phyloP scores from a whole-genome alignment of 2,113 vertebrate genomes.

The Climacteris rufus region DNA sequence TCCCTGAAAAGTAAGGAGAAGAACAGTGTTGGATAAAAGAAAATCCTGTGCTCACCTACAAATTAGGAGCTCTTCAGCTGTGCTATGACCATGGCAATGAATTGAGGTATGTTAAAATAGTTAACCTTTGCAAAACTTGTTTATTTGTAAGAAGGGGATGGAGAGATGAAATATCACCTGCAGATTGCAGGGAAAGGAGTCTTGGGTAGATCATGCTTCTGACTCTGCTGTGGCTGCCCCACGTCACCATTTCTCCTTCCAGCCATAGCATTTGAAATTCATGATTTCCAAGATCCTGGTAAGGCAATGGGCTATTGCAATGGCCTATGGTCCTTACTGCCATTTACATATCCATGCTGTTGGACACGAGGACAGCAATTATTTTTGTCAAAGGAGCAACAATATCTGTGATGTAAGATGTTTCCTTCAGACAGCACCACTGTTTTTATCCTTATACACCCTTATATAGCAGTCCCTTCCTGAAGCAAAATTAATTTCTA shows the following conservation, averaged over 20 bases:
- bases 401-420: neutral
- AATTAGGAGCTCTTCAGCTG: neutral
- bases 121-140: neutral
- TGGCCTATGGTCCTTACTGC: neutral
- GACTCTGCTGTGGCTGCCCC: neutral
- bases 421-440: neutral
- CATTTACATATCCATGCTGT: neutral
- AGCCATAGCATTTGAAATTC: neutral
- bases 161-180: neutral
- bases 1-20: neutral
- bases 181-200: neutral
- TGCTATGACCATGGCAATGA: neutral
- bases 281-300: neutral
- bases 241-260: neutral
- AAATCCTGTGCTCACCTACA: neutral
- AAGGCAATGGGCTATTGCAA: neutral
- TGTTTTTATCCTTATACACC: neutral
- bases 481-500: neutral
- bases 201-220: neutral
- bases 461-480: neutral
- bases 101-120: neutral
- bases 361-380: neutral
- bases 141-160: neutral
- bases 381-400: neutral
- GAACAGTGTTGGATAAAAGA: neutral